These are phyloP conservation scores for Blastobasis lacticolella DNA, from an alignment of 2,888 invertebrate genomes.

Conservation along the genomic window DNA sequence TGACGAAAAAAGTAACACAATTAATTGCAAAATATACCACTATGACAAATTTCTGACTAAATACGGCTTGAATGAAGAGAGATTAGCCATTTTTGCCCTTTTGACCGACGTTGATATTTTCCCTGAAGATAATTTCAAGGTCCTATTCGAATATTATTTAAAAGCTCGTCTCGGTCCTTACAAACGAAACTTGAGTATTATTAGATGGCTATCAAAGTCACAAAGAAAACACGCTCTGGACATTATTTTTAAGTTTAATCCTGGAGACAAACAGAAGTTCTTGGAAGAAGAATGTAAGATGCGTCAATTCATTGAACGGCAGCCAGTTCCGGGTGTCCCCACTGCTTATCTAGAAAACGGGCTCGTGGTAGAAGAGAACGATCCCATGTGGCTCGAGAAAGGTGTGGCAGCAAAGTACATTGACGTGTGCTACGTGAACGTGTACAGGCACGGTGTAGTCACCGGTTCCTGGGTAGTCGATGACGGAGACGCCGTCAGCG, in stretches of 20 bases:
- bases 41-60: constrained; percentile 20
- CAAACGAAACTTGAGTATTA: constrained; percentile 1
- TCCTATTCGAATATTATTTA: constrained; percentile 11
- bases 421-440: constrained; percentile 16
- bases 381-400: constrained; percentile 26
- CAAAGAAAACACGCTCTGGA: neutral
- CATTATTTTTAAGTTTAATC: neutral
- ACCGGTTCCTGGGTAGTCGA: constrained; percentile 14
- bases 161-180: neutral
- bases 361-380: constrained; percentile 11
- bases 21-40: constrained; percentile 19
- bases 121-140: constrained; percentile 17
- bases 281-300: constrained; percentile 3
- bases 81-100: constrained; percentile 24
- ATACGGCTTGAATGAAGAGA: constrained; percentile 18
- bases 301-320: constrained; percentile 4
- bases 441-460: constrained; percentile 12
- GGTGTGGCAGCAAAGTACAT: constrained; percentile 19
- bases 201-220: constrained; percentile 8
- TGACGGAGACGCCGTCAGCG: constrained; percentile 17
- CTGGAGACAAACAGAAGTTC: constrained; percentile 5
- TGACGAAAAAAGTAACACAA: constrained; percentile 1
- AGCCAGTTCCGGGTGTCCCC: constrained; percentile 10
- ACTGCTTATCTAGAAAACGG: constrained; percentile 12
- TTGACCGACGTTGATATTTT: constrained; percentile 23